These are phyloP conservation scores for Channa argus DNA, from an alignment of 2,113 vertebrate genomes.

Conservation along the genomic window DNA sequence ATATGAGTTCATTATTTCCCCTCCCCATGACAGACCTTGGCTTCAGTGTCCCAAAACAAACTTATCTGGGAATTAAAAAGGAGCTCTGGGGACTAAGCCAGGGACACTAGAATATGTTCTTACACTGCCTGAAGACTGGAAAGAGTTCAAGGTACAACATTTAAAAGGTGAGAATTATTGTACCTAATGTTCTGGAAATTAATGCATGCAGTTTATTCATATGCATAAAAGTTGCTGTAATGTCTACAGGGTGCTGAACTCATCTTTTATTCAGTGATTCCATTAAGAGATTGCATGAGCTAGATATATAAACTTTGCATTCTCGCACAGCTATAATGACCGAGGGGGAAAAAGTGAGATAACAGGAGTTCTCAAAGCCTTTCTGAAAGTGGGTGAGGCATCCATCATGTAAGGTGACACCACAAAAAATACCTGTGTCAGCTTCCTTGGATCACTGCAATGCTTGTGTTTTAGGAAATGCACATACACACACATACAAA, in stretches of 20 bases:
- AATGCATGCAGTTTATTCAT: conserved; percentile 64
- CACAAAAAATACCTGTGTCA: conserved; percentile 67
- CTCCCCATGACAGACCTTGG: conserved; percentile 77
- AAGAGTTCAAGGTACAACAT: conserved; percentile 58
- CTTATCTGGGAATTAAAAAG: conserved; percentile 79
- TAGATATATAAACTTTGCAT: conserved; percentile 66
- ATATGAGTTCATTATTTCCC: conserved; percentile 80
- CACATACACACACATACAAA: conserved; percentile 1
- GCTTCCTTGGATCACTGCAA: conserved; percentile 61
- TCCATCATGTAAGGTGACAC: conserved; percentile 78
- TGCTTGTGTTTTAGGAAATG: conserved; percentile 57
- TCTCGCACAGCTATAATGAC: conserved; percentile 57
- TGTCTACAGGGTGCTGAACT: conserved; percentile 61
- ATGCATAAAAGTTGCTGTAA: conserved; percentile 66
- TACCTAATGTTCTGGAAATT: conserved; percentile 53
- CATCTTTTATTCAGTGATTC: conserved; percentile 78
- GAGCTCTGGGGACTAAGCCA: conserved; percentile 55
- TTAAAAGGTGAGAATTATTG: conserved; percentile 65
- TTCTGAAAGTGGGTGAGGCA: conserved; percentile 68
- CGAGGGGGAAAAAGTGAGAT: conserved; percentile 64
- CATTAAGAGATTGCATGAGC: conserved; percentile 69
- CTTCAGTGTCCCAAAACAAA: conserved; percentile 81
- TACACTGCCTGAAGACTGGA: conserved; percentile 42
- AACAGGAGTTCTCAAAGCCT: conserved; percentile 69
- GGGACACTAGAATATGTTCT: conserved; percentile 62